Evolutionary conservation across 2,888 invertebrate species (phyloP).

Genomic region (Acrobasis repandana): DNA sequence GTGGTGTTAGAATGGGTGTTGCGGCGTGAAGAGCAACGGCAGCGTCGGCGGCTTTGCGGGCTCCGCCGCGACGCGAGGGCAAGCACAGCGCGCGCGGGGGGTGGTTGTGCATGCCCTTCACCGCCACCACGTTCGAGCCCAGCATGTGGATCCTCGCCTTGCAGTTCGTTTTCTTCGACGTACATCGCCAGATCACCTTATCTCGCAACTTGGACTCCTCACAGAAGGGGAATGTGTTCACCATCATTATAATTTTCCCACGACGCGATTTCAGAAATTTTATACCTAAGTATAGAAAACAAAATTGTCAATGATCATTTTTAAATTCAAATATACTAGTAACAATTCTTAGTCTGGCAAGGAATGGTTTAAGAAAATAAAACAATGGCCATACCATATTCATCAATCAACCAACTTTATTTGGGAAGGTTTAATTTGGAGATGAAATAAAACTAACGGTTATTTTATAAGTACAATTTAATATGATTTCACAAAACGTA

Average conservation of each 20-base stretch:
- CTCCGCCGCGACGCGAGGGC: slow-evolving; percentile 46
- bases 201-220: slow-evolving; percentile 79
- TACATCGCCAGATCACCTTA: slow-evolving; percentile 80
- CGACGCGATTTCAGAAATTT: slow-evolving; percentile 78
- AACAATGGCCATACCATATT: background rate
- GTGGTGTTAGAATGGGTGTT: slow-evolving; percentile 24
- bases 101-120: slow-evolving; percentile 80
- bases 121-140: slow-evolving; percentile 74
- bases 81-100: slow-evolving; percentile 65
- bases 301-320: slow-evolving; percentile 49
- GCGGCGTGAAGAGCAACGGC: slow-evolving; percentile 31
- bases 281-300: slow-evolving; percentile 68
- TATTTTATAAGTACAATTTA: slow-evolving; percentile 81
- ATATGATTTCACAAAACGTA: slow-evolving; percentile 81
- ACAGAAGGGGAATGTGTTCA: slow-evolving; percentile 80
- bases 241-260: slow-evolving; percentile 81
- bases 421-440: slow-evolving; percentile 17
- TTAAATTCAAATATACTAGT: slow-evolving; percentile 15
- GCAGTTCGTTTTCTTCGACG: slow-evolving; percentile 80
- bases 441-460: slow-evolving; percentile 72
- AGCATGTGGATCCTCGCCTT: slow-evolving; percentile 79
- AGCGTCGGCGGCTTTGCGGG: slow-evolving; percentile 42
- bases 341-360: background rate
- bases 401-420: background rate
- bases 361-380: background rate